Evolutionary conservation across 2,113 vertebrate species (phyloP).

Genomic region (Rhabdornis inornatus): DNA sequence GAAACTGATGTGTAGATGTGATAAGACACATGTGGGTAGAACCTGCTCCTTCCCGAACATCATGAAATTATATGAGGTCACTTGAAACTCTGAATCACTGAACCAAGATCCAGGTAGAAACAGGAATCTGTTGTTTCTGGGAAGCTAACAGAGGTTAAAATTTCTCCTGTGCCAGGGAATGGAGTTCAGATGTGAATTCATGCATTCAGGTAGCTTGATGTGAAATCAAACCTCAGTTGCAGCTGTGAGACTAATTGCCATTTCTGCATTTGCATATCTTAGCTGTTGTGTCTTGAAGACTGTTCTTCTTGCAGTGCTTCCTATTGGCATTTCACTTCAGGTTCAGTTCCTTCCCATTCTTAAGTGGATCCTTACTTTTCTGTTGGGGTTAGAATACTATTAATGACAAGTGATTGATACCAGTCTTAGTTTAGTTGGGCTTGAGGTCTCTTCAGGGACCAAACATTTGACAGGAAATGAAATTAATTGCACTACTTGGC

Average conservation of each 20-base stretch:
- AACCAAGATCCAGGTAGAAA: neutral
- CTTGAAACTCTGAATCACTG: neutral
- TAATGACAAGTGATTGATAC: neutral
- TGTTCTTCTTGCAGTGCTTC: neutral
- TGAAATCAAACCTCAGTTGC: neutral
- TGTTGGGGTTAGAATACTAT: neutral
- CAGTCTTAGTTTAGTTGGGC: neutral
- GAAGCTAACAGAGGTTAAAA: neutral
- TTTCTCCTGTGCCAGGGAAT: neutral
- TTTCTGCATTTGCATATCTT: neutral
- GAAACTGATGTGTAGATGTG: neutral
- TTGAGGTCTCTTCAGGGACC: neutral
- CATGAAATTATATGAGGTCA: neutral
- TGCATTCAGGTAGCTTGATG: neutral
- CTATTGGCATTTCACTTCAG: neutral
- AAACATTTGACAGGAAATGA: slow-evolving; percentile 5
- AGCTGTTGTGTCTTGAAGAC: neutral
- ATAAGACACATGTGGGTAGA: neutral
- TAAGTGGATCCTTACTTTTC: neutral
- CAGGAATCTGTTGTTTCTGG: neutral
- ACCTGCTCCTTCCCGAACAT: neutral
- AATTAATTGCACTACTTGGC: slow-evolving; percentile 14
- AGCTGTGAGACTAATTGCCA: neutral
- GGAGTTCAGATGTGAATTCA: neutral
- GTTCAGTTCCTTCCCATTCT: neutral